phyloP scores from a whole-genome alignment of 2,113 vertebrate genomes.

The Psilopsiagon aymara region DNA sequence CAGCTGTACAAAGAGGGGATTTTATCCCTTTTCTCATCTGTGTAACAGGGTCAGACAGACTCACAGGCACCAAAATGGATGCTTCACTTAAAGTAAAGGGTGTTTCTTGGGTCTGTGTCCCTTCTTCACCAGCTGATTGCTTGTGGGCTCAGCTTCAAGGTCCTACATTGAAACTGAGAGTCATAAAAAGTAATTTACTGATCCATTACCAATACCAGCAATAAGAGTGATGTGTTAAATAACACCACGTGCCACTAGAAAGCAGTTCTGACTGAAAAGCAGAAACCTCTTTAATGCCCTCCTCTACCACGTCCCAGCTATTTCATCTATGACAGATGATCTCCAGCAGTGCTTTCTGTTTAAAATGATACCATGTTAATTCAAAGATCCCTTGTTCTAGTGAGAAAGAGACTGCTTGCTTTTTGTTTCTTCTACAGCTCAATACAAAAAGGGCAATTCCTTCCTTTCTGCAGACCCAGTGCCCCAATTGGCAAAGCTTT shows the following conservation, averaged over 20 bases:
- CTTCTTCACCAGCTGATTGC: not conserved
- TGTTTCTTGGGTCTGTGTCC: fast-evolving
- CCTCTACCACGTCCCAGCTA: not conserved
- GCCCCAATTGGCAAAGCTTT: not conserved
- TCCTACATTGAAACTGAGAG: not conserved
- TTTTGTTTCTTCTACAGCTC: not conserved
- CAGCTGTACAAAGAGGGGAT: not conserved
- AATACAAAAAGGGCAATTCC: not conserved
- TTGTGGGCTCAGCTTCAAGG: not conserved
- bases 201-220: not conserved
- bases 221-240: not conserved
- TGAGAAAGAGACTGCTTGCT: not conserved
- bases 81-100: fast-evolving
- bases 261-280: not conserved
- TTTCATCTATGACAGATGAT: not conserved
- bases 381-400: not conserved
- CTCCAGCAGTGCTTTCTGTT: not conserved
- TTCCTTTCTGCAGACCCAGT: not conserved
- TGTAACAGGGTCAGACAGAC: not conserved
- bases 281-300: not conserved
- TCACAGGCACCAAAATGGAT: not conserved
- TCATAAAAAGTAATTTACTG: not conserved
- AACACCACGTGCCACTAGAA: not conserved
- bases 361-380: not conserved
- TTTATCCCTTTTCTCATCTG: not conserved